Conservation (phyloP, 2,888 invertebrate species). For the Leptinotarsa tumamoca region DNA sequence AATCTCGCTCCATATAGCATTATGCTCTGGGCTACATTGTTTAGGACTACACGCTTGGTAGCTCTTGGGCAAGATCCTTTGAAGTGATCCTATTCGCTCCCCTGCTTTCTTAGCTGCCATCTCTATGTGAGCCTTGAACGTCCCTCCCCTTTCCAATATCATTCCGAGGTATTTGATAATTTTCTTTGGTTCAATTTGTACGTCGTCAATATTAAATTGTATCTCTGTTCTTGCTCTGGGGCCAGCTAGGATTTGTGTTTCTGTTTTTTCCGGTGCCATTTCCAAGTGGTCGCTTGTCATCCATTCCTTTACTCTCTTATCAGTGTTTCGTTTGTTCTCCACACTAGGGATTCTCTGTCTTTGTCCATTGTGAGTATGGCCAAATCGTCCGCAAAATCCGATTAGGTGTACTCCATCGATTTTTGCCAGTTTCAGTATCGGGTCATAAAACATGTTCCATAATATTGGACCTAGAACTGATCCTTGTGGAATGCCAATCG, state of each 20-base stretch:
- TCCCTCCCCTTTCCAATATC: not conserved
- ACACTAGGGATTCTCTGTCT: not conserved
- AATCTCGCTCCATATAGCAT: not conserved
- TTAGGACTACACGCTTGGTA: not conserved
- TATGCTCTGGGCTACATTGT: not conserved
- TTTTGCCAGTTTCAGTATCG: constrained; percentile 15
- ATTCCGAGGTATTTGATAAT: constrained; percentile 26
- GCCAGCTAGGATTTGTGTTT: constrained; percentile 20
- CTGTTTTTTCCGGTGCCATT: constrained; percentile 56
- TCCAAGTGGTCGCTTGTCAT: constrained; percentile 47
- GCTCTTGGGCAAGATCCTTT: not conserved
- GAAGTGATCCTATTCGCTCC: not conserved
- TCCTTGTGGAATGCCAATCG: constrained; percentile 29
- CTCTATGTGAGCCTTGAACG: not conserved
- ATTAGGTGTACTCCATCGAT: constrained; percentile 18
- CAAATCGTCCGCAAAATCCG: constrained; percentile 34
- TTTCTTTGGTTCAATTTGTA: not conserved
- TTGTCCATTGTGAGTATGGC: constrained; percentile 2
- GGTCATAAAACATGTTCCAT: constrained; percentile 36
- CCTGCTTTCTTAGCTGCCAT: not conserved
- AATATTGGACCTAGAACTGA: constrained; percentile 37
- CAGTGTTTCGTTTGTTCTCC: constrained; percentile 11
- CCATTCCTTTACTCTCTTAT: constrained; percentile 21
- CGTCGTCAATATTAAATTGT: not conserved
- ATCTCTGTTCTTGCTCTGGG: not conserved